Percentiles rank a stretch among this genome's conserved stretches.
phyloP scores from a whole-genome alignment of 1,140 invertebrate genomes.

The Zaprionus inermis region DNA sequence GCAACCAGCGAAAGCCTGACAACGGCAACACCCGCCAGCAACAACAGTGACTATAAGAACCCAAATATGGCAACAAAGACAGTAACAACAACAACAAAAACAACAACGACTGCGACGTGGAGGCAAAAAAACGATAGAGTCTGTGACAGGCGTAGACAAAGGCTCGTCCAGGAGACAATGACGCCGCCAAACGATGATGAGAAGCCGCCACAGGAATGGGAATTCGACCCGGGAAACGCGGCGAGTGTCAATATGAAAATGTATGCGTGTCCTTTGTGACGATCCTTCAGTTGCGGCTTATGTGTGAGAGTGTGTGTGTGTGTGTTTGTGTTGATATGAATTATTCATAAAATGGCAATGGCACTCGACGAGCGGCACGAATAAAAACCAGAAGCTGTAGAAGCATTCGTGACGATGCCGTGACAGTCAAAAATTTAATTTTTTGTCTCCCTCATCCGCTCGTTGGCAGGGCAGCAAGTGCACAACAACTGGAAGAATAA shows the following conservation, averaged over 20 bases:
- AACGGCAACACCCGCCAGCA: not conserved
- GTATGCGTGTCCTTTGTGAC: slow-evolving; percentile 62
- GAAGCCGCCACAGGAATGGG: slow-evolving; percentile 58
- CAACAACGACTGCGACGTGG: not conserved
- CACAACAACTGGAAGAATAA: slow-evolving; percentile 5
- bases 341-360: slow-evolving; percentile 82
- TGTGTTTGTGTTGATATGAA: slow-evolving; percentile 72
- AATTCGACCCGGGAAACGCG: slow-evolving; percentile 48
- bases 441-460: slow-evolving; percentile 18
- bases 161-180: slow-evolving; percentile 62
- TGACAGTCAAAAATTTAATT: slow-evolving; percentile 44
- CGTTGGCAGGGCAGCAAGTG: slow-evolving; percentile 12
- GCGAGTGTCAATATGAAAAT: slow-evolving; percentile 79
- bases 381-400: slow-evolving; percentile 62
- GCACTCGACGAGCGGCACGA: slow-evolving; percentile 59
- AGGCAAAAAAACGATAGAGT: slow-evolving; percentile 13
- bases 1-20: not conserved
- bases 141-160: slow-evolving; percentile 59
- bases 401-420: slow-evolving; percentile 57
- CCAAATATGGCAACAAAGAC: slow-evolving; percentile 5
- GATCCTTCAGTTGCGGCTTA: slow-evolving; percentile 20
- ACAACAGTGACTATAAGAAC: not conserved
- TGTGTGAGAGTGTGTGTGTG: slow-evolving; percentile 18
- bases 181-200: slow-evolving; percentile 72
- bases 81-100: slow-evolving; percentile 10